phyloP scores from a whole-genome alignment of 2,888 invertebrate genomes.

The Chromoteleia sp. region DNA sequence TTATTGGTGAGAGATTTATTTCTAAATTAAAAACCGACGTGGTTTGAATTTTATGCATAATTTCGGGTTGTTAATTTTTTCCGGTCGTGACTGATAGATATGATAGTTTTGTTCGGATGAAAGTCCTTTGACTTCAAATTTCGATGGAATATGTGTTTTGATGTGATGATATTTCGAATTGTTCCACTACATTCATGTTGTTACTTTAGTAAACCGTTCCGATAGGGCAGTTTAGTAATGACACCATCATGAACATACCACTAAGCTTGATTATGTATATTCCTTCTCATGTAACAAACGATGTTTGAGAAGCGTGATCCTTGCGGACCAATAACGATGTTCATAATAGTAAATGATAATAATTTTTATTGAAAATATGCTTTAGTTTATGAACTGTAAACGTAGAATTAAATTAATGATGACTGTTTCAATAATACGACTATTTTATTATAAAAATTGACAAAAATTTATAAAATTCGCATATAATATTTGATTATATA shows the following conservation, averaged over 20 bases:
- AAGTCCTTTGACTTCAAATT: constrained; percentile 5
- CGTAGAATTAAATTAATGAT: no score
- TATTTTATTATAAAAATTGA: no score
- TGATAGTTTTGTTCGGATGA: background rate
- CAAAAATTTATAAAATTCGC: no score
- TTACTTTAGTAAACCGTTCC: constrained; percentile 8
- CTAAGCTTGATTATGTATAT: constrained; percentile 51
- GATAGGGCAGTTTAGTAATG: constrained; percentile 40
- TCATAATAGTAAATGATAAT: background rate
- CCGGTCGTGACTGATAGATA: background rate
- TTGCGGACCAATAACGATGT: constrained; percentile 9
- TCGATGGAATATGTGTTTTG: constrained; percentile 4
- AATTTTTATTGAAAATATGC: background rate
- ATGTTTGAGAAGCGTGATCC: constrained; percentile 23
- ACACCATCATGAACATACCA: constrained; percentile 44
- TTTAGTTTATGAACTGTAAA: background rate
- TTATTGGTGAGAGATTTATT: no score
- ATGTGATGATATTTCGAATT: constrained; percentile 28
- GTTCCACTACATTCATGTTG: constrained; percentile 17
- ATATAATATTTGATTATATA: no score
- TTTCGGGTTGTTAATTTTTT: background rate
- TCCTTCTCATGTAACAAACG: constrained; percentile 39
- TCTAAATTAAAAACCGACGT: no score
- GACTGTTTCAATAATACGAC: no score
- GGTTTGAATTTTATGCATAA: no score